Evolutionary conservation across 2,888 invertebrate genomes (phyloP), one percentile per base, ranked within the genome.

Genomic region (Nephrotoma guestfalica): DNA sequence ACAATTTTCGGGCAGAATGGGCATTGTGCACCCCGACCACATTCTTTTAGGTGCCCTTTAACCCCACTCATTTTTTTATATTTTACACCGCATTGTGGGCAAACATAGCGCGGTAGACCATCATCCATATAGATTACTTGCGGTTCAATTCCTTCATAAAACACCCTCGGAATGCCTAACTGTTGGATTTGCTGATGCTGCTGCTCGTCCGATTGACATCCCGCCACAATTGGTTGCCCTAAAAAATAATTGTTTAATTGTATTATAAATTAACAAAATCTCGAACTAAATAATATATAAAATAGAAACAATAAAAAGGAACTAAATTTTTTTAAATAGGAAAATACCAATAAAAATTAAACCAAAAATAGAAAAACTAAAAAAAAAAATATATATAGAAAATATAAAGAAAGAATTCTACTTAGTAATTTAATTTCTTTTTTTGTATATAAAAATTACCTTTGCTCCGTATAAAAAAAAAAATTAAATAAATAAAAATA

Each of bases 11-110:
- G 89, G 86, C 89, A 89, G 47, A 89, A 87, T 6, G 89, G 88
- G 86, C 89, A 89, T 86, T 89, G 88, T 6, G 89, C 89, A 11
- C 89, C 89, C 6, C 88, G 85, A 1, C 89, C 89, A 87, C 89
- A 89, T 86, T 89, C 89, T 86, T 89, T 89, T 85, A 89, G 87
- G 87, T 89, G 89, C 42, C 88, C 89, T 45, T 88, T 88, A 15
- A 89, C 87, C 7, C 88, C 89, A 41, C 88, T 88, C 13, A 87
- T 87, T 87, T 89, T 89, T 87, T 89, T 89, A 88, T 89, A 89
- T 87, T 89, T 89, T 6, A 89, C 89, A 86, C 89, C 89, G 86
- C 89, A 89, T 41, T 88, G 88, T 45, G 89, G 88, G 85, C 89
- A 89, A 2, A 89, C 88, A 87, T 88, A 89, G 40, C 89, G 88